Percentiles rank a stretch among this genome's conserved stretches.
Evolutionary conservation across 2,113 vertebrate species (phyloP).

Genomic region (Podarcis muralis): DNA sequence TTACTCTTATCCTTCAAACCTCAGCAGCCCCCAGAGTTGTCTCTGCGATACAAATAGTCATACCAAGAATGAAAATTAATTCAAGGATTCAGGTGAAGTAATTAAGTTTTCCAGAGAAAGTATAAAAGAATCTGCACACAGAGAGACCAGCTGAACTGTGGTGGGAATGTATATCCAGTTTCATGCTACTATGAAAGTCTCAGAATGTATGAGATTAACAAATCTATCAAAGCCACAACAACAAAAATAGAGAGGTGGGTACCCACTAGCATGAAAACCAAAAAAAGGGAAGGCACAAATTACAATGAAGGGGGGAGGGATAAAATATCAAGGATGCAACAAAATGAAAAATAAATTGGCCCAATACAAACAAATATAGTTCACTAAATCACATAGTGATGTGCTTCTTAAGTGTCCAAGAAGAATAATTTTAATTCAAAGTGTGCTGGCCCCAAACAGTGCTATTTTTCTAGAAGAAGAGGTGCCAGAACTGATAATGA

Average conservation of each 20-base stretch:
- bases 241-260: neutral
- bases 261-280: no score
- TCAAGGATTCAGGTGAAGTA: conserved; percentile 16
- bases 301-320: no score
- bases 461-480: no score
- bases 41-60: conserved; percentile 24
- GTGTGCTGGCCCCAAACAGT: neutral
- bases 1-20: conserved; percentile 11
- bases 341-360: no score
- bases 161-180: neutral
- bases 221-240: neutral
- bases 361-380: no score
- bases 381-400: neutral
- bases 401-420: neutral
- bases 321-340: no score
- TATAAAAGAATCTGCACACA: conserved; percentile 41
- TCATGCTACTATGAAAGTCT: conserved; percentile 3
- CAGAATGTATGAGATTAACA: neutral
- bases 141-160: conserved; percentile 36
- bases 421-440: neutral
- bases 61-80: conserved; percentile 41
- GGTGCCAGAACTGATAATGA: no score
- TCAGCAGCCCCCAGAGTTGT: neutral
- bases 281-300: no score
- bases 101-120: conserved; percentile 56